These are phyloP conservation scores for Takifugu flavidus DNA, from an alignment of 2,113 vertebrate species.

Conservation along the genomic window DNA sequence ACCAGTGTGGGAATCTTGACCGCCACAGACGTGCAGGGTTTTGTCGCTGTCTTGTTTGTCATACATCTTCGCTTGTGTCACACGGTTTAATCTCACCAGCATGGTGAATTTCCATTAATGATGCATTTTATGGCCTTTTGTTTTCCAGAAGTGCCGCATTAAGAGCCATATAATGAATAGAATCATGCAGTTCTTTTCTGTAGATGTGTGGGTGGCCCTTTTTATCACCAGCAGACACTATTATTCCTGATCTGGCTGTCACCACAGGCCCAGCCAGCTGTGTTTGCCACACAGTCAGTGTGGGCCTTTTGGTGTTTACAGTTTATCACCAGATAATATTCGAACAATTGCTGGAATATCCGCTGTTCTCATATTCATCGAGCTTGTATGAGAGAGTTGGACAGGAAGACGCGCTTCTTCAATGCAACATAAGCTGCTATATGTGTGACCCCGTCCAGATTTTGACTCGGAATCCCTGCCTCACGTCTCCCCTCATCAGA, in stretches of 20 bases:
- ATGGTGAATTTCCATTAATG: neutral
- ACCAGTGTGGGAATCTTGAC: constrained; percentile 19
- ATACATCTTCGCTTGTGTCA: neutral
- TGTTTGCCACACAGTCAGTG: constrained; percentile 27
- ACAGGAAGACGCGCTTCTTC: no score
- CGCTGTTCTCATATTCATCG: neutral
- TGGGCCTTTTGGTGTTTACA: constrained; percentile 26
- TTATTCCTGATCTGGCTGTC: constrained; percentile 29
- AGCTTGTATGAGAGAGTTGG: no score
- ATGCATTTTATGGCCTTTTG: neutral
- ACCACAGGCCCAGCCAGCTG: constrained; percentile 15
- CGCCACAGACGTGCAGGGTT: neutral
- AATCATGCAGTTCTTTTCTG: no score
- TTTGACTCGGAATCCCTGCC: no score
- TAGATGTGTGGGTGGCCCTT: constrained; percentile 15
- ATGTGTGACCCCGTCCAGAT: no score
- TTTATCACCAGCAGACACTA: constrained; percentile 36
- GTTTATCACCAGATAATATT: constrained; percentile 56
- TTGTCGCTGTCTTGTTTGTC: neutral
- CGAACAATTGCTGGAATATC: constrained; percentile 35
- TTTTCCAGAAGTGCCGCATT: no score
- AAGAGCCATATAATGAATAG: no score
- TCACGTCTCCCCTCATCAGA: constrained; percentile 25
- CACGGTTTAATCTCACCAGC: neutral
- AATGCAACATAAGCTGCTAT: no score